A percentile compares a stretch with the other conserved stretches of the same genome.
Evolutionary conservation across 2,113 vertebrate genomes (phyloP).

Genomic region (Neogobius melanostomus): DNA sequence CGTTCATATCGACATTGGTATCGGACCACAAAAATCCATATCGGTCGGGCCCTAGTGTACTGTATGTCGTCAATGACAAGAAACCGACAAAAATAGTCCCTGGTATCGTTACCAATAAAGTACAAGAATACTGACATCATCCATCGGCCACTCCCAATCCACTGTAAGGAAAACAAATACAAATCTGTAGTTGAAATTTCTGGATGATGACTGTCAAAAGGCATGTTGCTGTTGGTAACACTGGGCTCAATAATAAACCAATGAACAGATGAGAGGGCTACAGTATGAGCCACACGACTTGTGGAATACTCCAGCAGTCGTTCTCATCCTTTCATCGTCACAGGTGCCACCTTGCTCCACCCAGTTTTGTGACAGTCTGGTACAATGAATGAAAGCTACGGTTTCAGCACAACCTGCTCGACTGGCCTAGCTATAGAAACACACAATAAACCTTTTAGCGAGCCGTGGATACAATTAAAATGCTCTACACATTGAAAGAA

Average conservation of each 20-base stretch:
- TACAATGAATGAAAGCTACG: slow-evolving; percentile 49
- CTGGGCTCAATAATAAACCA: neutral
- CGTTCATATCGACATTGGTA: too few relatives aligned
- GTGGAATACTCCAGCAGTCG: neutral
- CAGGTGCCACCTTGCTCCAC: neutral
- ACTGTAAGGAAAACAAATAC: too few relatives aligned
- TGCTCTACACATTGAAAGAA: neutral
- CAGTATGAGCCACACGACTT: neutral
- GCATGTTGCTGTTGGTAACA: neutral
- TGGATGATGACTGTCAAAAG: too few relatives aligned
- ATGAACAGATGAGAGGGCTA: neutral
- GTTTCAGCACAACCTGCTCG: slow-evolving; percentile 74
- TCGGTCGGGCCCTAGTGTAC: too few relatives aligned
- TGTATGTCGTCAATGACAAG: too few relatives aligned
- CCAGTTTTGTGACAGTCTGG: slow-evolving; percentile 51
- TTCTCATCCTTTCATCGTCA: slow-evolving; percentile 4
- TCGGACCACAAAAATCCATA: too few relatives aligned
- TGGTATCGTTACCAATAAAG: too few relatives aligned
- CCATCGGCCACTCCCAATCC: too few relatives aligned
- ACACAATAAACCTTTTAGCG: neutral
- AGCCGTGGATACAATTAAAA: neutral
- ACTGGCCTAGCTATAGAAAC: slow-evolving; percentile 50
- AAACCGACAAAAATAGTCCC: too few relatives aligned
- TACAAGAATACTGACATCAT: too few relatives aligned
- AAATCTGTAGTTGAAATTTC: too few relatives aligned